Evolutionary conservation across 1,140 invertebrate genomes (phyloP).

Genomic region (Drosophila equinoxialis): DNA sequence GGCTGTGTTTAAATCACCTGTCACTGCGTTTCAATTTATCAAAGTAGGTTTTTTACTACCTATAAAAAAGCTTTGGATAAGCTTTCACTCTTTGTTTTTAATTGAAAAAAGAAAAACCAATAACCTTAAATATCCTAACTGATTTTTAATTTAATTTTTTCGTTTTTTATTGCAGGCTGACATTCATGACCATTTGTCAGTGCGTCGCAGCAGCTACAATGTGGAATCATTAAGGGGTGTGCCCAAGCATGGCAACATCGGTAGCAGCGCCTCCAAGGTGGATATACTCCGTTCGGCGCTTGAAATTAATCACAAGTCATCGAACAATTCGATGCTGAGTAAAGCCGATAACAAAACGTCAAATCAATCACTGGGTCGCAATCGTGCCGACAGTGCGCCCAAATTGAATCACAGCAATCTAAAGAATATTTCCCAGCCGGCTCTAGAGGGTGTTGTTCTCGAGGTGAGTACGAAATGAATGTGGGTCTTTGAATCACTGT

Average conservation of each 20-base stretch:
- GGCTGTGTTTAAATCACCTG: too few relatives aligned
- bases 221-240: constrained; percentile 73
- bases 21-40: too few relatives aligned
- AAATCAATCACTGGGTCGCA: constrained; percentile 83
- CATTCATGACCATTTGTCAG: constrained; percentile 82
- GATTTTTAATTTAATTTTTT: not conserved
- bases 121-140: constrained; percentile 5
- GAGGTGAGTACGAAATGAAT: constrained; percentile 75
- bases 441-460: constrained; percentile 83
- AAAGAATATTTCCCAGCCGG: constrained; percentile 85
- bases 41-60: not conserved
- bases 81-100: not conserved
- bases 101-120: constrained; percentile 2
- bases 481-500: constrained; percentile 12
- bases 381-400: constrained; percentile 86
- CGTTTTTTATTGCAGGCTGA: constrained; percentile 60
- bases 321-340: constrained; percentile 82
- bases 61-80: not conserved
- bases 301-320: constrained; percentile 86
- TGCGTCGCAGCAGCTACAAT: constrained; percentile 82
- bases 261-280: constrained; percentile 86
- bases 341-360: constrained; percentile 83
- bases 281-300: constrained; percentile 86
- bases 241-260: constrained; percentile 78
- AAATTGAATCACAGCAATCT: constrained; percentile 85